phyloP scores from a whole-genome alignment of 2,888 invertebrate species.

The Drosophila mayaguana region DNA sequence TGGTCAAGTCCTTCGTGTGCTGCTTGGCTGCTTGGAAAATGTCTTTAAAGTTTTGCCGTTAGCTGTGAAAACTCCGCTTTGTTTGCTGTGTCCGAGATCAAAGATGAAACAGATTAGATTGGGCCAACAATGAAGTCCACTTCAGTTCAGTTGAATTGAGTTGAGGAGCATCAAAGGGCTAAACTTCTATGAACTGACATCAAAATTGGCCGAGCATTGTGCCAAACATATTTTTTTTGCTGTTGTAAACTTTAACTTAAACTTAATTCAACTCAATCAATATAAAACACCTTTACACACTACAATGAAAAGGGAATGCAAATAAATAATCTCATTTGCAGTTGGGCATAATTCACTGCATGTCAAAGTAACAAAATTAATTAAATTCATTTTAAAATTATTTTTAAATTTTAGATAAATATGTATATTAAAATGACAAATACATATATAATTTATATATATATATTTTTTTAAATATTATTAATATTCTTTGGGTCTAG shows the following conservation, averaged over 20 bases:
- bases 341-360: no score
- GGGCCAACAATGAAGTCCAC: constrained; percentile 30
- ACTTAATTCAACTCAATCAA: neutral
- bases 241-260: neutral
- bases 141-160: constrained; percentile 9
- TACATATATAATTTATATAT: no score
- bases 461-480: no score
- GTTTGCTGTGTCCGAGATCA: constrained; percentile 47
- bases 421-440: no score
- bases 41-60: constrained; percentile 51
- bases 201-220: constrained; percentile 2
- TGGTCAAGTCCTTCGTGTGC: constrained; percentile 1
- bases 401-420: no score
- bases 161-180: neutral
- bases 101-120: constrained; percentile 56
- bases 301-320: neutral
- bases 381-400: no score
- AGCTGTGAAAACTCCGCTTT: constrained; percentile 64
- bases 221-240: neutral
- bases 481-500: no score
- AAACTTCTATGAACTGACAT: constrained; percentile 7
- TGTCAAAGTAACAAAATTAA: no score
- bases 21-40: neutral
- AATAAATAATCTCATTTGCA: neutral
- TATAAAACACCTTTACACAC: constrained; percentile 9